Percentiles rank a stretch among this genome's conserved stretches.
phyloP scores from a whole-genome alignment of 2,888 invertebrate species.

The Isotomurus palustris region DNA sequence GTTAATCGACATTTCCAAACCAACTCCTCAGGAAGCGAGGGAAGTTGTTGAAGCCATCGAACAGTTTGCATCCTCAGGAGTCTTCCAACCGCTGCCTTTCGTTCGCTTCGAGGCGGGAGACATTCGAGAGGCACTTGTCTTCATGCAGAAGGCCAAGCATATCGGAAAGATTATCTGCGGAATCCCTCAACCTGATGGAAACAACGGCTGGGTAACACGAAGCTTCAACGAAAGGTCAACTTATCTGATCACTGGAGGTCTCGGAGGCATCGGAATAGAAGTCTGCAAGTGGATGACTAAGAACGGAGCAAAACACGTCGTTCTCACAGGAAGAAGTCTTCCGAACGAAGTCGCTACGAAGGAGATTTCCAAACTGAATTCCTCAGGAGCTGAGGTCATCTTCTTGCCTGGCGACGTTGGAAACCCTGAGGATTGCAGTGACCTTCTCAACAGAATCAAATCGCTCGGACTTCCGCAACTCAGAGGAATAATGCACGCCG shows the following conservation, averaged over 20 bases:
- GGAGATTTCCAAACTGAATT: constrained; percentile 8
- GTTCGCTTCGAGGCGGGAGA: constrained; percentile 20
- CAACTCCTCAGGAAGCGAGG: constrained; percentile 2
- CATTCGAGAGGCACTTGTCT: constrained; percentile 19
- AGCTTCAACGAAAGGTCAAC: constrained; percentile 22
- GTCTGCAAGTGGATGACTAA: constrained; percentile 9
- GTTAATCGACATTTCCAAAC: constrained; percentile 16
- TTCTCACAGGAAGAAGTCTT: constrained; percentile 1
- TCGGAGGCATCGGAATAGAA: constrained; percentile 11
- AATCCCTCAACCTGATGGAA: constrained; percentile 15
- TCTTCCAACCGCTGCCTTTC: constrained; percentile 21
- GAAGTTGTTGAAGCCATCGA: constrained; percentile 6
- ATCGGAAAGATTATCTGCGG: constrained; percentile 28
- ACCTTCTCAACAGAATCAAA: background rate
- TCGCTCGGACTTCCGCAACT: constrained; percentile 16
- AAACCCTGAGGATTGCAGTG: background rate
- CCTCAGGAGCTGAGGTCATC: background rate
- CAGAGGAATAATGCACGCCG: constrained; percentile 25
- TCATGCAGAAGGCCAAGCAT: constrained; percentile 29
- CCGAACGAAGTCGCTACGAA: background rate
- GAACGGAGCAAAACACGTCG: constrained; percentile 9
- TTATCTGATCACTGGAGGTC: constrained; percentile 27
- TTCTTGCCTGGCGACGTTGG: constrained; percentile 8
- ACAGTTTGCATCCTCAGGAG: constrained; percentile 1
- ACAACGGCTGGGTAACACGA: constrained; percentile 5